Evolutionary conservation across 1,140 invertebrate species (phyloP), one percentile per base, ranked within the genome.

Genomic region (Mya arenaria): DNA sequence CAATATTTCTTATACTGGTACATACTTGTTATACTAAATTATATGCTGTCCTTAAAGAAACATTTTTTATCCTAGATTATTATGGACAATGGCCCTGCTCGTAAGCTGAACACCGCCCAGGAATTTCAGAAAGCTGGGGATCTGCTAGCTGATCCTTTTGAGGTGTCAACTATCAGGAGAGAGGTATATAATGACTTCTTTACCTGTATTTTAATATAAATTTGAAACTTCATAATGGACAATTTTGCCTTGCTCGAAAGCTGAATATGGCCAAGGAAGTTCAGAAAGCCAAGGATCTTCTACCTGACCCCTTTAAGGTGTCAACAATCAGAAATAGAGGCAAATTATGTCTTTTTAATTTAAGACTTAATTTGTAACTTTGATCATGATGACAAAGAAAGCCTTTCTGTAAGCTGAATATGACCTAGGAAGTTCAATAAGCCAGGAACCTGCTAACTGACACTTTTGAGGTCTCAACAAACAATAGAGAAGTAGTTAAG

Each of bases 11-110:
- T n/a, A n/a, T n/a, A n/a, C n/a, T n/a, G n/a, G n/a, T n/a, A n/a
- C n/a, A n/a, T n/a, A n/a, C n/a, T n/a, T n/a, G n/a, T 1, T 72
- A 25, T 52, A 37, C 37, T 37, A 28, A 13, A 39, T 73, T 23
- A 52, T 62, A 25, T 23, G 17, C 25, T 39, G 23, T 66, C 25
- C 65, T 10, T 48, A 32, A 17, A 36, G 68, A 41, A n/a, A n/a
- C n/a, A n/a, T 73, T 60, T 79, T 68, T 44, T 83, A 68, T 77
- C 85, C 58, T 83, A 95, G 94, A 95, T 96, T 84, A 94, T 94
- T 13, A 95, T 99, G 94, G 97, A 99, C 89, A 99, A 99, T 93
- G 97, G 97, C 3, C 96, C 97, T 32, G 97, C 98, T 0, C 93
- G 94, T 78, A 92, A 94, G 10, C 94, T 95, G 0, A 83, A 87